Evolutionary conservation across 1,140 invertebrate species (phyloP), one percentile per base, ranked within the genome.

Genomic region (Grapholita molesta): DNA sequence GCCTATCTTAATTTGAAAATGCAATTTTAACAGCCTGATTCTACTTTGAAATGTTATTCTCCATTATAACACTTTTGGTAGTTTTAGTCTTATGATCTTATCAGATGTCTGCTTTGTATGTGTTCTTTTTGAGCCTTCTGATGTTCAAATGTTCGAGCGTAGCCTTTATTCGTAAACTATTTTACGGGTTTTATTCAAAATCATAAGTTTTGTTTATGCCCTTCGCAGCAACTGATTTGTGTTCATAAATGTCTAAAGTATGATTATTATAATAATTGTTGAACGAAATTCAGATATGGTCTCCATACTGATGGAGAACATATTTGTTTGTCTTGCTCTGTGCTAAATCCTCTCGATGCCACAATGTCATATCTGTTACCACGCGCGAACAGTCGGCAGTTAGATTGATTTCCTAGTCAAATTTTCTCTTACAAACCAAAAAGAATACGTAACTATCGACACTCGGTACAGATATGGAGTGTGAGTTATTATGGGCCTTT

Each of bases 401-500:
- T 72, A 74, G 72, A 72, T 75, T 75, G 55, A 61, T 72, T 65
- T 68, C 66, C 67, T 66, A 82, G 83, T 88, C 87, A 86, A 88
- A 88, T 88, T 89, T 85, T 88, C 85, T 83, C 77, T 76, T 57
- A 38, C 28, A 23, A 24, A 25, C 8, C 24, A 28, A 64, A 53
- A 12, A 30, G 3, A n/a, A 66, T 2, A 2, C 68, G 66, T 69
- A 64, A 69, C 42, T 71, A 70, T 70, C 35, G 72, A 70, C 81
- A 82, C 81, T 78, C 77, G 78, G 80, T 91, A 89, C 89, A 91
- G 89, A 89, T 91, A 89, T 91, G 85, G 82, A 89, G 86, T 86
- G 84, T 88, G 85, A 75, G 74, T 79, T 69, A 72, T 69, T 52
- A 24, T 84, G 80, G 78, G 81, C 79, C 79, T 82, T 81, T 83